Evolutionary conservation across 30 jellyfish, hydroid and myxozoan species (phyloP), one percentile per base, ranked within the genome.

Genomic region (Mastigias papua): DNA sequence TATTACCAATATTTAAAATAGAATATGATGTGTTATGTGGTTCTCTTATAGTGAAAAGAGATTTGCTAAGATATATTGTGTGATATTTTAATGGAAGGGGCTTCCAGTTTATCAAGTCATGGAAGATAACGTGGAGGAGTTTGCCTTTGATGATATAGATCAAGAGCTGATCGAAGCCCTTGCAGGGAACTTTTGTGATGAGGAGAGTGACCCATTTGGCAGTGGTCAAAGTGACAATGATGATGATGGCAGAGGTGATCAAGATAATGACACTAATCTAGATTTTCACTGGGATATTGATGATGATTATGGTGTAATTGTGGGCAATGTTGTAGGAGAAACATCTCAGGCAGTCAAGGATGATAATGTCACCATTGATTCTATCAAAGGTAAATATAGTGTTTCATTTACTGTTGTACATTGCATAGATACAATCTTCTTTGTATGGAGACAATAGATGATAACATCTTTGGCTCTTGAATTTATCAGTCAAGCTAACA

Each of bases 371-470:
- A 51, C 20, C 34, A 61, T 60, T 46, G 58, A 1, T 28, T 80
- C 82, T 15, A 30, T 80, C 33, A 62, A 80, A 64, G 90, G 90
- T 80, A 63, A 63, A 31, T 15, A 6, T 1, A 2, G 5, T 9
- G 2, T 65, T 17, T 65, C 19, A 25, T 65, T n/a, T n/a, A n/a
- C n/a, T n/a, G n/a, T n/a, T n/a, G n/a, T n/a, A n/a, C n/a, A n/a
- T n/a, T n/a, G n/a, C n/a, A n/a, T n/a, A n/a, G n/a, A n/a, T n/a
- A n/a, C n/a, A n/a, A n/a, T n/a, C n/a, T n/a, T n/a, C n/a, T n/a
- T n/a, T n/a, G n/a, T n/a, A n/a, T n/a, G n/a, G n/a, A n/a, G n/a
- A n/a, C n/a, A n/a, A n/a, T n/a, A n/a, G n/a, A n/a, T n/a, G n/a
- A n/a, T n/a, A n/a, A n/a, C n/a, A n/a, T n/a, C n/a, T n/a, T n/a